Evolutionary conservation across 2,113 vertebrate genomes (phyloP), one percentile per base, ranked within the genome.

Genomic region (Percina caprodes): DNA sequence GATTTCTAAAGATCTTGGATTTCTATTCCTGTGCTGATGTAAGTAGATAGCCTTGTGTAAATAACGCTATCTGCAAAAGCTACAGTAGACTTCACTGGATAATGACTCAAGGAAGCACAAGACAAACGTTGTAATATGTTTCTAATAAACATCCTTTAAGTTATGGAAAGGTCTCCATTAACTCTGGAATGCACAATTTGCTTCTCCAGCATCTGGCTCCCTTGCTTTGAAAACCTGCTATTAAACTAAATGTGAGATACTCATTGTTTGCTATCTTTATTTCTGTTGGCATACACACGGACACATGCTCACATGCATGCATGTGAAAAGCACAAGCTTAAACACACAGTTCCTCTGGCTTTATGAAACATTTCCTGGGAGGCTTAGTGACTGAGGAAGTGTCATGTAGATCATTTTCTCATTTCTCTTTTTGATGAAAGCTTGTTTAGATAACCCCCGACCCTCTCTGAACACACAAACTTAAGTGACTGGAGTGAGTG

Each of bases 401-500:
- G 86, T 90, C 85, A 79, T 69, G 69, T 89, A 87, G 79, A 92
- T 92, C 74, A 90, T 91, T 91, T 93, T 92, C 90, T 92, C 87
- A 91, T 93, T 90, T 90, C 83, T 88, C 62, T 75, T 79, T 86
- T 81, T 87, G 89, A 91, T 90, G 77, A 84, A 83, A 82, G 77
- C 76, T 86, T 67, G 60, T 88, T 93, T 86, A 54, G 80, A 90
- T 67, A 79, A 16, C 58, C 66, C 73, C 83, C 66, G 14, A 24
- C 35, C 52, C 54, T 58, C 71, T 83, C 45, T 62, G 65, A 79
- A 79, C 23, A 18, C 69, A 42, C 46, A 85, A 79, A 49, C 77
- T 79, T 74, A 86, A 88, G 74, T 81, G 90, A 87, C 75, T 84
- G 48, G 49, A 79, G 74, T 73, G 54, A 79, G 74, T 73, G 76